Conservation (phyloP, 1,140 invertebrate genomes). For the Tyrophagus putrescentiae region DNA sequence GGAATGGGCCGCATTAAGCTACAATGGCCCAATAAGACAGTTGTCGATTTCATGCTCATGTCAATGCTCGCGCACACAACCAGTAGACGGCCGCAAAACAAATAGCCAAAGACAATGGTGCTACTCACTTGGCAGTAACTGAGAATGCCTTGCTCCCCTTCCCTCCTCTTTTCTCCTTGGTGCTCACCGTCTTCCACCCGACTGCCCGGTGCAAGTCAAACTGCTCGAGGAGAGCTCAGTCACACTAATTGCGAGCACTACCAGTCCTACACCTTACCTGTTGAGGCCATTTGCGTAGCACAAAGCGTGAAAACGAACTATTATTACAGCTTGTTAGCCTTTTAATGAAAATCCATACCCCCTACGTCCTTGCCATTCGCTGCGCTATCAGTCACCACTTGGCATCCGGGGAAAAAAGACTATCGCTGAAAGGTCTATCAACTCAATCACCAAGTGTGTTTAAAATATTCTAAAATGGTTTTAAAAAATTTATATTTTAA, state of each 20-base stretch:
- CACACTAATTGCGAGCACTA: conserved; percentile 12
- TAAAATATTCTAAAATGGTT: too few relatives aligned
- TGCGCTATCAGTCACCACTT: too few relatives aligned
- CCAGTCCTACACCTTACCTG: conserved; percentile 7
- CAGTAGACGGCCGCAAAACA: conserved; percentile 2
- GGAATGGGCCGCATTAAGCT: neutral
- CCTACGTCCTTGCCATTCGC: too few relatives aligned
- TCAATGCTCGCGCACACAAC: neutral
- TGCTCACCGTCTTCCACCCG: neutral
- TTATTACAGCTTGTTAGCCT: conserved; percentile 9
- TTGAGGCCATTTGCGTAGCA: neutral
- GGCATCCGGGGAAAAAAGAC: too few relatives aligned
- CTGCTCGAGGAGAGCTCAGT: too few relatives aligned
- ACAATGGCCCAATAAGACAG: conserved; percentile 15
- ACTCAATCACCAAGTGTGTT: too few relatives aligned
- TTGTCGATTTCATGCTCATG: conserved; percentile 15
- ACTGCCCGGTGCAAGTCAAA: neutral
- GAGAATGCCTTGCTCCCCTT: too few relatives aligned
- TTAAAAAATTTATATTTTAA: too few relatives aligned
- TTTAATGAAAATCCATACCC: too few relatives aligned
- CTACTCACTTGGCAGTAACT: neutral
- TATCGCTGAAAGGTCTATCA: too few relatives aligned
- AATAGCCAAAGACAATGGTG: conserved; percentile 7
- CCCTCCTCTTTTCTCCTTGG: neutral
- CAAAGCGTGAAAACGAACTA: conserved; percentile 13